phyloP scores from a whole-genome alignment of 2,888 invertebrate genomes.

The Melinopterus prodromus region DNA sequence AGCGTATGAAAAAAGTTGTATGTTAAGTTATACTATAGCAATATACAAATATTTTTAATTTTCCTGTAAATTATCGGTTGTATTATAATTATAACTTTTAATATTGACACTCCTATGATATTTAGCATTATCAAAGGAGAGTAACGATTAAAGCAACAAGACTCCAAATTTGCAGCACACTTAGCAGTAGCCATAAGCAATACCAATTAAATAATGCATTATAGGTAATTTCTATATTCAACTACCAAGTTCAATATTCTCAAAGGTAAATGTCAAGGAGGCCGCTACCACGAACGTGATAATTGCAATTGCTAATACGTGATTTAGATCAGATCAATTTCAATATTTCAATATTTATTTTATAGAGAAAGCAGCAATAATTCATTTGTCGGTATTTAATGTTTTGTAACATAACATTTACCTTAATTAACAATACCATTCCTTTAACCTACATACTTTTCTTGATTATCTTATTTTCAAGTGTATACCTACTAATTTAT shows the following conservation, averaged over 20 bases:
- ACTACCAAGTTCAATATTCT: background rate
- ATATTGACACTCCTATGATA: too few species aligned
- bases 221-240: background rate
- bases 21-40: too few species aligned
- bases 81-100: too few species aligned
- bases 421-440: background rate
- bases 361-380: background rate
- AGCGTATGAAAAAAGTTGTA: too few species aligned
- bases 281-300: background rate
- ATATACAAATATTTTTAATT: too few species aligned
- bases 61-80: too few species aligned
- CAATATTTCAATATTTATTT: background rate
- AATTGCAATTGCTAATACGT: background rate
- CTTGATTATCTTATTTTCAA: background rate
- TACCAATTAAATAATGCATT: constrained; percentile 10
- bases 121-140: background rate
- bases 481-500: background rate
- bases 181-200: background rate
- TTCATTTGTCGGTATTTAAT: background rate
- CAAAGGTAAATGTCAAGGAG: constrained; percentile 4
- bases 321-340: background rate
- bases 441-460: background rate
- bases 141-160: constrained; percentile 1
- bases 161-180: background rate
- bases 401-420: background rate